phyloP scores from a whole-genome alignment of 2,888 invertebrate genomes.

The Poecilobothrus nobilitatus region DNA sequence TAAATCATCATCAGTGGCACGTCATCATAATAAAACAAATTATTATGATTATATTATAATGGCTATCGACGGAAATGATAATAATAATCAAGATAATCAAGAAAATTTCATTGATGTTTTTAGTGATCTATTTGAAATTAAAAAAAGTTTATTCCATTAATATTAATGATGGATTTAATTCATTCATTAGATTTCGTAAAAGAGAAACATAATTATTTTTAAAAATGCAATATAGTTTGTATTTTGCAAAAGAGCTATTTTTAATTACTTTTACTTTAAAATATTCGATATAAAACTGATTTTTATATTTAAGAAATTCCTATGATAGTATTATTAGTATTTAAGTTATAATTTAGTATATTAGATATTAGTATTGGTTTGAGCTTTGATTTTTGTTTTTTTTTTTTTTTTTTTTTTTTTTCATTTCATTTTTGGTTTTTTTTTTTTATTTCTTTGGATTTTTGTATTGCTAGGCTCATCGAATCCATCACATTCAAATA shows the following conservation, averaged over 20 bases:
- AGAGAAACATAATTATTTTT: too few relatives aligned
- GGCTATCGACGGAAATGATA: not conserved
- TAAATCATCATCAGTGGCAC: not conserved
- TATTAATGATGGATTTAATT: not conserved
- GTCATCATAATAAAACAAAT: not conserved
- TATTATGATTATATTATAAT: not conserved
- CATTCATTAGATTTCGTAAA: not conserved
- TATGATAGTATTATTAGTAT: not conserved
- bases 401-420: slow-evolving; percentile 16
- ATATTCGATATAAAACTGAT: too few relatives aligned
- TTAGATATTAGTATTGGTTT: not conserved
- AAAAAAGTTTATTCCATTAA: slow-evolving; percentile 1
- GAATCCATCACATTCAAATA: slow-evolving; percentile 66
- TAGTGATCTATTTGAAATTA: not conserved
- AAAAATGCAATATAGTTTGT: not conserved
- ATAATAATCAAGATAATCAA: not conserved
- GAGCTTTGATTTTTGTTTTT: slow-evolving; percentile 4
- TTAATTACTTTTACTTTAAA: not conserved
- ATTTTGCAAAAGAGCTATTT: not conserved
- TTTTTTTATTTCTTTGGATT: slow-evolving; percentile 21
- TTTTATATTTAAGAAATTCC: not conserved
- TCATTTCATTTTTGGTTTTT: slow-evolving; percentile 21
- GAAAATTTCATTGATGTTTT: slow-evolving; percentile 2
- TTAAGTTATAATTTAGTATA: not conserved
- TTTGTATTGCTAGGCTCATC: slow-evolving; percentile 50